Evolutionary conservation across 1,140 invertebrate species (phyloP).

Genomic region (Drosophila pectinifera): DNA sequence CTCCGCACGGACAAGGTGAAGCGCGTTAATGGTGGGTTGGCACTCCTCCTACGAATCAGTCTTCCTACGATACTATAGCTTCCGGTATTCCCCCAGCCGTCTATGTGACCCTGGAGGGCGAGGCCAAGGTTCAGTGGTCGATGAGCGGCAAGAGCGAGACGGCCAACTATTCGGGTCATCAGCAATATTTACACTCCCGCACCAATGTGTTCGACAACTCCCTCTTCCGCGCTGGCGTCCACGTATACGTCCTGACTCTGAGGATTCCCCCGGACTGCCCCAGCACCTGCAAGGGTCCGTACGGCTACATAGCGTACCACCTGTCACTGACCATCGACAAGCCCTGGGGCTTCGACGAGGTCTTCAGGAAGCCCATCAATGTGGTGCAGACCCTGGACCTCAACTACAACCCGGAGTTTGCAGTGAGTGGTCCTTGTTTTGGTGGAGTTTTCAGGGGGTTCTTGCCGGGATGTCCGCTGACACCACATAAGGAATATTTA

Average conservation of each 20-base stretch:
- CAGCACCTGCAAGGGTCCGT: slow-evolving; percentile 90
- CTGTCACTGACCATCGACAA: slow-evolving; percentile 89
- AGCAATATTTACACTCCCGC: slow-evolving; percentile 80
- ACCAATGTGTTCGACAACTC: slow-evolving; percentile 82
- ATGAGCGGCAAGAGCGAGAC: slow-evolving; percentile 82
- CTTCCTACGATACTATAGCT: not conserved
- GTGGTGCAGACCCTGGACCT: slow-evolving; percentile 90
- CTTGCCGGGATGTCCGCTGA: too few species aligned
- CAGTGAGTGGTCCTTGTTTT: slow-evolving; percentile 51
- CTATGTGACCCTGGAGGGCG: slow-evolving; percentile 79
- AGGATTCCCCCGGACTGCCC: slow-evolving; percentile 87
- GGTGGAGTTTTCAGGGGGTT: not conserved
- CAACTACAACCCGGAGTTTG: slow-evolving; percentile 86
- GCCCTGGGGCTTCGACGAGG: slow-evolving; percentile 91
- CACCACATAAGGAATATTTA: too few species aligned
- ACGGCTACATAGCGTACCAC: slow-evolving; percentile 89
- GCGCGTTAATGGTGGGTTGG: slow-evolving; percentile 74
- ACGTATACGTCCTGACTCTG: slow-evolving; percentile 85
- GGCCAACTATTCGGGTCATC: slow-evolving; percentile 78
- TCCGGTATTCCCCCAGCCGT: slow-evolving; percentile 55
- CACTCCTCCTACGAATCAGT: too few species aligned
- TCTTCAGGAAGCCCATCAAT: slow-evolving; percentile 89
- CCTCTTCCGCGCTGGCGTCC: slow-evolving; percentile 86
- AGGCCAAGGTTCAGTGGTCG: slow-evolving; percentile 83
- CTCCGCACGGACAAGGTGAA: slow-evolving; percentile 79